These are phyloP conservation scores for Tyrannus savana DNA, from an alignment of 2,113 vertebrate species.

Conservation along the genomic window DNA sequence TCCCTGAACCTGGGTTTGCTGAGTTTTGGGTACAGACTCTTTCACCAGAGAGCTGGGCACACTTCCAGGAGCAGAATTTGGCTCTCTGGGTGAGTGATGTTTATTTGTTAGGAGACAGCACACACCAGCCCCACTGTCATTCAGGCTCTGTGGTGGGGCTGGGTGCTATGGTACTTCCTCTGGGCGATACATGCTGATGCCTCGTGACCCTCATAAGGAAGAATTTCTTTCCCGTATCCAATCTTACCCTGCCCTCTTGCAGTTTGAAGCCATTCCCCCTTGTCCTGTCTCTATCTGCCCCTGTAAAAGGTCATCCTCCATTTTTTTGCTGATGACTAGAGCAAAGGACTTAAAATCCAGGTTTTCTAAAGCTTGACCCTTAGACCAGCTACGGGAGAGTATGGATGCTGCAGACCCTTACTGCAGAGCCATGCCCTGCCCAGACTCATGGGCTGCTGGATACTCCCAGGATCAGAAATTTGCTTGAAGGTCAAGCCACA, in stretches of 20 bases:
- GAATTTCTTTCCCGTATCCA: neutral
- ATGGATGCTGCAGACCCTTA: neutral
- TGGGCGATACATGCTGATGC: neutral
- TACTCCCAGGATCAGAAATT: neutral
- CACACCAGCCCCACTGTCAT: neutral
- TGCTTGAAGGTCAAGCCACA: neutral
- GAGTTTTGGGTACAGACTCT: neutral
- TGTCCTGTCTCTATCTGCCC: neutral
- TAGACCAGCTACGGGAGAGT: neutral
- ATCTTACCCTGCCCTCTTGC: neutral
- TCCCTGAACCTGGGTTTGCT: neutral
- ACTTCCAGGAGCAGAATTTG: neutral
- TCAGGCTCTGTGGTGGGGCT: neutral
- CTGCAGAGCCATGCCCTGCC: neutral
- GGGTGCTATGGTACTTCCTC: neutral
- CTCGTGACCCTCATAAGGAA: neutral
- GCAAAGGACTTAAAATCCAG: neutral
- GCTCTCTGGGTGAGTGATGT: neutral
- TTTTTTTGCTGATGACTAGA: neutral
- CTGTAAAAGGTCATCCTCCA: neutral
- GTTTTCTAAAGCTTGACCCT: neutral
- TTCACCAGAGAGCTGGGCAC: neutral
- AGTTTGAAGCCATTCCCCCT: neutral
- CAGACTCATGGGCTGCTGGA: neutral
- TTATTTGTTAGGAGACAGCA: neutral